Base-by-base conservation (phyloP, 2,113 vertebrate species). In the Sebastes fasciatus region DNA sequence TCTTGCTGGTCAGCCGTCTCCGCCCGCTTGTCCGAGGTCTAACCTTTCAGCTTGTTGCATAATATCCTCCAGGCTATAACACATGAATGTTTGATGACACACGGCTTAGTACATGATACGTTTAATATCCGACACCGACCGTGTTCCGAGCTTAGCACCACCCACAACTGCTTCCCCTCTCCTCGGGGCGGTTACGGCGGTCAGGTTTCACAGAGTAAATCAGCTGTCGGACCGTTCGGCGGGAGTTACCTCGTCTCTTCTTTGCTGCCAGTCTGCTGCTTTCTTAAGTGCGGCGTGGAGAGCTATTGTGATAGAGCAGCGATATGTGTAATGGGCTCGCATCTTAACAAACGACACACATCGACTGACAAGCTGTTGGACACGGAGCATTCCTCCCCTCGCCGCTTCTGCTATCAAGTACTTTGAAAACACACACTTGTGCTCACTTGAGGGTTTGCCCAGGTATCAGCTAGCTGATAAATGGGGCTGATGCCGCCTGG, bases 21-120 rank as follows among this genome's bases (percentile, higher is more conserved):
- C 19, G 6, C 5, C n/a, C 85, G 12, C 85, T 88, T 84, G 86
- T 90, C 87, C 60, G 70, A 79, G 83, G 62, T 74, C 76, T 88
- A 91, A 91, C 91, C 92, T 90, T 89, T 91, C 89, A 78, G 83
- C 78, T 72, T 58, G 85, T 91, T 92, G 90, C 91, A 82, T 91
- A 87, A 93, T 89, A 14, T 88, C 85, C 91, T 91, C 82, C 89
- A 79, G 93, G 87, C 90, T 79, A 82, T 54, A 83, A 83, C 78
- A 17, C 87, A 91, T 93, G 71, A 91, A 91, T 90, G 85, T 93
- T 93, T 92, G 87, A 94, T 93, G 91, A 75, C 81, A 55, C 83
- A 57, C 21, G n/a, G 78, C 89, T 86, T 61, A 46, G 73, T 72
- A 88, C 90, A 89, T 72, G 85, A 86, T 77, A 82, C 67, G 82